Evolutionary conservation across 1,140 invertebrate genomes (phyloP).

Genomic region (Marisa cornuarietis): DNA sequence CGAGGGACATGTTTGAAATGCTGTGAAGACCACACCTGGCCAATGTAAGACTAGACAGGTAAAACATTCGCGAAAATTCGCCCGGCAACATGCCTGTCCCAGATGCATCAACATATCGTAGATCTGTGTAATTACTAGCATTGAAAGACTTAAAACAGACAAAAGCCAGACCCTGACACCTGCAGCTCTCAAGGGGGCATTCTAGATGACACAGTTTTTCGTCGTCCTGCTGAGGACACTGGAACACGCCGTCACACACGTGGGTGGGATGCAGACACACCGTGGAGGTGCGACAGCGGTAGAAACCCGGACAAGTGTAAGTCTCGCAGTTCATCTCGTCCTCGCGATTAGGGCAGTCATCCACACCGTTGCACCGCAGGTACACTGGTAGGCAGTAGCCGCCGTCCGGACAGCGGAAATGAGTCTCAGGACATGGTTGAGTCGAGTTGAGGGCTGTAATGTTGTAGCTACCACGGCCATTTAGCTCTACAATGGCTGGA

Average conservation of each 20-base stretch:
- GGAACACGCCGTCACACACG: conserved; percentile 19
- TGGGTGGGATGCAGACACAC: conserved; percentile 11
- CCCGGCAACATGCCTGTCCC: background rate
- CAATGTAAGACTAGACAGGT: conserved; percentile 9
- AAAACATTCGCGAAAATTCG: background rate
- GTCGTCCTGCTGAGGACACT: conserved; percentile 23
- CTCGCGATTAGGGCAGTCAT: conserved; percentile 26
- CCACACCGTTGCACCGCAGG: conserved; percentile 31
- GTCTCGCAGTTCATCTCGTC: conserved; percentile 18
- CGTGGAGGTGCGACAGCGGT: conserved; percentile 2
- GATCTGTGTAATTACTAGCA: background rate
- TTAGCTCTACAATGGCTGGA: conserved; percentile 13
- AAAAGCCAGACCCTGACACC: conserved; percentile 11
- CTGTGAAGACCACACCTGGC: background rate
- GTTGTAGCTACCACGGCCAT: conserved; percentile 22
- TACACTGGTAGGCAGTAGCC: conserved; percentile 26
- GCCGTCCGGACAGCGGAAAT: conserved; percentile 10
- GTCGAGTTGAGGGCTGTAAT: background rate
- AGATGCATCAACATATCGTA: background rate
- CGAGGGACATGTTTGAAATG: background rate
- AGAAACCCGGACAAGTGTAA: background rate
- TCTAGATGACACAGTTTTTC: conserved; percentile 5
- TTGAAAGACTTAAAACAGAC: background rate
- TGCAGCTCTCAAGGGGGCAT: conserved; percentile 1
- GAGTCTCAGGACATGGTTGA: conserved; percentile 19